Conservation (phyloP, 2,888 invertebrate species). For the Harmothoe impar region DNA sequence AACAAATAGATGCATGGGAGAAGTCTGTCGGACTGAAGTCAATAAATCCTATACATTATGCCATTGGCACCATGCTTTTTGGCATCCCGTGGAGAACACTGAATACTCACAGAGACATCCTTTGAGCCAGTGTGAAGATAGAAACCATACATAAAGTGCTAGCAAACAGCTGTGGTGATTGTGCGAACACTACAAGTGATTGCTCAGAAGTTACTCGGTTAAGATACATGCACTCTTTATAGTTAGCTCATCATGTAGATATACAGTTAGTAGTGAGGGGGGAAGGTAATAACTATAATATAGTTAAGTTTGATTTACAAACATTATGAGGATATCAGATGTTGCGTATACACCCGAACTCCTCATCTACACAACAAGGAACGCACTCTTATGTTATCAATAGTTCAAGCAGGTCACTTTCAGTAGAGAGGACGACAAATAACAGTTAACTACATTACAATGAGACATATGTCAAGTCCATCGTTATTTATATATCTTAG, state of each 20-base stretch:
- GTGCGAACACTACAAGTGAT: slow-evolving; percentile 44
- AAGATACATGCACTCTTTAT: neutral
- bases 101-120: slow-evolving; percentile 63
- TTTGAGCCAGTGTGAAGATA: slow-evolving; percentile 62
- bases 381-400: slow-evolving; percentile 47
- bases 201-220: slow-evolving; percentile 37
- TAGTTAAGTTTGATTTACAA: slow-evolving; percentile 16
- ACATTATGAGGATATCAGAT: slow-evolving; percentile 52
- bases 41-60: slow-evolving; percentile 52
- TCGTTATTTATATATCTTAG: neutral
- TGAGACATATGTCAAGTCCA: neutral
- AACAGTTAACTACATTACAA: slow-evolving; percentile 40
- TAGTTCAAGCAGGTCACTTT: slow-evolving; percentile 56
- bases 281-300: slow-evolving; percentile 17
- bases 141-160: slow-evolving; percentile 61
- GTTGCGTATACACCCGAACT: slow-evolving; percentile 21
- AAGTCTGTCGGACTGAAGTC: slow-evolving; percentile 1
- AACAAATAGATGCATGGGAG: slow-evolving; percentile 59
- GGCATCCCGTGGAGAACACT: slow-evolving; percentile 62
- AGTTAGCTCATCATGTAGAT: neutral
- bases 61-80: slow-evolving; percentile 56
- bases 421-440: slow-evolving; percentile 52
- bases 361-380: slow-evolving; percentile 56
- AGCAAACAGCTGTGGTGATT: slow-evolving; percentile 52
- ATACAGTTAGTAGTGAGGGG: slow-evolving; percentile 46